Evolutionary conservation across 2,113 vertebrate genomes (phyloP).

Genomic region (Oncorhynchus gorbuscha): DNA sequence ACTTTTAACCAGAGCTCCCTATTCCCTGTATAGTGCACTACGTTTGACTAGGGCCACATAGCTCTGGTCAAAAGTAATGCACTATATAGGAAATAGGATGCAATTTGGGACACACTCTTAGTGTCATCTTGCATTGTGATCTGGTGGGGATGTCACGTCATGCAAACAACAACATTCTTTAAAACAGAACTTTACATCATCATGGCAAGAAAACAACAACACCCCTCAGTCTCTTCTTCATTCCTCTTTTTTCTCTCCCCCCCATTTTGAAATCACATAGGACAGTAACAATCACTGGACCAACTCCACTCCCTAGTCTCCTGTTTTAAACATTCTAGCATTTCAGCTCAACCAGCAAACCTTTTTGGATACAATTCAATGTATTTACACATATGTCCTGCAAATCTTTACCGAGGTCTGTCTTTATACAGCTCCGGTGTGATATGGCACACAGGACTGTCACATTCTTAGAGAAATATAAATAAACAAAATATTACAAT

Average conservation of each 20-base stretch:
- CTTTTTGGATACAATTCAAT: conserved; percentile 12
- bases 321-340: conserved; percentile 33
- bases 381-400: neutral
- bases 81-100: too few species aligned
- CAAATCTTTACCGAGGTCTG: neutral
- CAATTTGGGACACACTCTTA: neutral
- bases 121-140: conserved; percentile 51
- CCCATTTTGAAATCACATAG: neutral
- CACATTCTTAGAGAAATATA: conserved; percentile 41
- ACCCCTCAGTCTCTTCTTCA: neutral
- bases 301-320: conserved; percentile 19
- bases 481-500: conserved; percentile 61
- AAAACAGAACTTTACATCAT: conserved; percentile 45
- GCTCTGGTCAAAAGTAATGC: too few species aligned
- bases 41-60: too few species aligned
- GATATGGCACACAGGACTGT: conserved; percentile 41
- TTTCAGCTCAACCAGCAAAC: conserved; percentile 22
- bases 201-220: conserved; percentile 38
- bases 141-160: conserved; percentile 44
- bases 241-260: conserved; percentile 8
- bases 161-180: conserved; percentile 58
- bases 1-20: too few species aligned
- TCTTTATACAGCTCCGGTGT: conserved; percentile 1
- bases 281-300: neutral
- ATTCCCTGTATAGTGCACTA: too few species aligned